phyloP scores from a whole-genome alignment of 2,888 invertebrate genomes.

The Clostera curtula region DNA sequence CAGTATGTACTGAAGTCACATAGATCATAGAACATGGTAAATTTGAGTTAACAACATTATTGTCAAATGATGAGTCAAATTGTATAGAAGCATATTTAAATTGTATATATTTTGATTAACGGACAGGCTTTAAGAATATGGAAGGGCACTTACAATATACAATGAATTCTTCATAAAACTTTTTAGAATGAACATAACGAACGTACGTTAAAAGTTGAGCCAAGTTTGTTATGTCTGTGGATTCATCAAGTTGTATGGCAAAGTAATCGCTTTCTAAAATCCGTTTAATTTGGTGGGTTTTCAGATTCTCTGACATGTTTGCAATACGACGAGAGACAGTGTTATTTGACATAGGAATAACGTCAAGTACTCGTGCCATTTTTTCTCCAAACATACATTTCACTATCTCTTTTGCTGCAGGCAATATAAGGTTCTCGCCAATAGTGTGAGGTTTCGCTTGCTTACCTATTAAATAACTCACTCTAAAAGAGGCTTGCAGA shows the following conservation, averaged over 20 bases:
- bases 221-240: slow-evolving; percentile 6
- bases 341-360: slow-evolving; percentile 9
- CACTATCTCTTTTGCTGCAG: slow-evolving; percentile 10
- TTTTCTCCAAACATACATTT: slow-evolving; percentile 10
- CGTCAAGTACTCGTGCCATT: slow-evolving; percentile 7
- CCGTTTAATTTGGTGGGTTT: slow-evolving; percentile 7
- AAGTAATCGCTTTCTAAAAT: slow-evolving; percentile 4
- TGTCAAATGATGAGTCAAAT: too few relatives aligned
- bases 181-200: slow-evolving; percentile 5
- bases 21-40: too few relatives aligned
- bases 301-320: slow-evolving; percentile 9
- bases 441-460: slow-evolving; percentile 8
- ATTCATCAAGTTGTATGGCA: slow-evolving; percentile 7
- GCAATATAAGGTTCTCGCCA: slow-evolving; percentile 5
- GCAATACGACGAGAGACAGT: slow-evolving; percentile 8
- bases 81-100: too few relatives aligned
- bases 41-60: too few relatives aligned
- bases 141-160: slow-evolving; percentile 3
- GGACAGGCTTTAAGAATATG: too few relatives aligned
- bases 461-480: slow-evolving; percentile 7
- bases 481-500: slow-evolving; percentile 6
- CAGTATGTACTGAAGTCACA: too few relatives aligned
- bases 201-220: slow-evolving; percentile 4
- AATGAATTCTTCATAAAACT: slow-evolving; percentile 5
- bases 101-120: too few relatives aligned